Conservation (phyloP, 2,113 vertebrate genomes). For the Rhabdornis inornatus region DNA sequence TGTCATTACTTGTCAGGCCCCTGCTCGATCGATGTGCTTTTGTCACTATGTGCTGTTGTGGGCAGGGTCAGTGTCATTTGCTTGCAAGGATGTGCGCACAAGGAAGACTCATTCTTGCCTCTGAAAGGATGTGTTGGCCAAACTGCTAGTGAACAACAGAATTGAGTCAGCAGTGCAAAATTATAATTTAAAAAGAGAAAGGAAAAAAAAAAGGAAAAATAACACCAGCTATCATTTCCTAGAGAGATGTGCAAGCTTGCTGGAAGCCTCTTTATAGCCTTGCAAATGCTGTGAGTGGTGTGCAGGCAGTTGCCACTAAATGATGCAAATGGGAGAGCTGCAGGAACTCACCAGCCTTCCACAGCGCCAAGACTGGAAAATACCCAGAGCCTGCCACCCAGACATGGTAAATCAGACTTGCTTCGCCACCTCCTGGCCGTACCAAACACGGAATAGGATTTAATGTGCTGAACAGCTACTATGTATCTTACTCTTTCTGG, state of each 20-base stretch:
- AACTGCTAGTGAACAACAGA: not conserved
- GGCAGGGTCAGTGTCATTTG: not conserved
- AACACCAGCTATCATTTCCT: not conserved
- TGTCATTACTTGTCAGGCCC: not conserved
- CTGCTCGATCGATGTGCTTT: not conserved
- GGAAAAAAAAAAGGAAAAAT: not conserved
- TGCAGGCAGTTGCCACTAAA: not conserved
- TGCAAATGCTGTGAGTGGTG: not conserved
- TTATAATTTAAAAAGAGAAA: not conserved
- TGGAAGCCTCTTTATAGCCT: not conserved
- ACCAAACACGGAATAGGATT: not conserved
- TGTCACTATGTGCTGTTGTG: not conserved
- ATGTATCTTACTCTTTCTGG: accelerated
- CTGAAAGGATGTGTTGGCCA: not conserved
- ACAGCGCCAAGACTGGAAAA: not conserved
- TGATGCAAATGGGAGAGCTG: not conserved
- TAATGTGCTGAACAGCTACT: not conserved
- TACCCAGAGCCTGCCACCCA: not conserved
- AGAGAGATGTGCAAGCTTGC: not conserved
- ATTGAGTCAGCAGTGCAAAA: not conserved
- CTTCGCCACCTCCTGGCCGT: slow-evolving; percentile 69
- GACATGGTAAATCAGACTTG: not conserved
- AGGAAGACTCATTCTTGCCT: not conserved
- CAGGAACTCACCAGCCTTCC: not conserved
- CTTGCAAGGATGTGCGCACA: accelerated